These are phyloP conservation scores for Progne subis DNA, from an alignment of 2,113 vertebrate species.

Conservation along the genomic window DNA sequence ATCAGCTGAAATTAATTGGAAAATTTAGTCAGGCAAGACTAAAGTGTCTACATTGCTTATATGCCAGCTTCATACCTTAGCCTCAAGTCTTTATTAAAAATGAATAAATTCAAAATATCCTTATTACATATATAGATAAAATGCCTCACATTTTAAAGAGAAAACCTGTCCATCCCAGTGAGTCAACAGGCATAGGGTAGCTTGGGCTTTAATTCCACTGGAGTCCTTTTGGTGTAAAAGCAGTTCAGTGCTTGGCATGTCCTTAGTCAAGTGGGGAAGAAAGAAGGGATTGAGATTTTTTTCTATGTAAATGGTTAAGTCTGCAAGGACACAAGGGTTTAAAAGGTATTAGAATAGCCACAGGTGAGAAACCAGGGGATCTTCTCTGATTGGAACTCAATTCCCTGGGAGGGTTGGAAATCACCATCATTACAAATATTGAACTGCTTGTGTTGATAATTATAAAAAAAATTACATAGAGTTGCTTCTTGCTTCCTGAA, in stretches of 20 bases:
- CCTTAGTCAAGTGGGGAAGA: background rate
- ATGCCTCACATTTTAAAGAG: background rate
- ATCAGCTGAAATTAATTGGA: background rate
- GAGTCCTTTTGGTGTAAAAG: background rate
- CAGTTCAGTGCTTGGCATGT: background rate
- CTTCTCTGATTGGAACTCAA: background rate
- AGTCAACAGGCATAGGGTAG: background rate
- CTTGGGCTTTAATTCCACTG: background rate
- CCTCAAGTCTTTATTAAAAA: background rate
- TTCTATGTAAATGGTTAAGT: background rate
- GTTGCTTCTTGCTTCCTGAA: background rate
- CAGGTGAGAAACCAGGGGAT: background rate
- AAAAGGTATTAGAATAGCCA: background rate
- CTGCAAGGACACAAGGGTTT: background rate
- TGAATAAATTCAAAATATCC: background rate
- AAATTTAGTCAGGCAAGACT: background rate
- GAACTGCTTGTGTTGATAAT: background rate
- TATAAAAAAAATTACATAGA: background rate
- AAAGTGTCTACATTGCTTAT: background rate
- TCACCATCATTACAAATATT: background rate
- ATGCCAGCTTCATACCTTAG: background rate
- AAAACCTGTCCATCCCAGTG: background rate
- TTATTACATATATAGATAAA: background rate
- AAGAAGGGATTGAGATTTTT: background rate
- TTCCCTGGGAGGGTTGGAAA: background rate